Base-by-base conservation (phyloP, 2,113 vertebrate genomes). In the Hymenochirus boettgeri region DNA sequence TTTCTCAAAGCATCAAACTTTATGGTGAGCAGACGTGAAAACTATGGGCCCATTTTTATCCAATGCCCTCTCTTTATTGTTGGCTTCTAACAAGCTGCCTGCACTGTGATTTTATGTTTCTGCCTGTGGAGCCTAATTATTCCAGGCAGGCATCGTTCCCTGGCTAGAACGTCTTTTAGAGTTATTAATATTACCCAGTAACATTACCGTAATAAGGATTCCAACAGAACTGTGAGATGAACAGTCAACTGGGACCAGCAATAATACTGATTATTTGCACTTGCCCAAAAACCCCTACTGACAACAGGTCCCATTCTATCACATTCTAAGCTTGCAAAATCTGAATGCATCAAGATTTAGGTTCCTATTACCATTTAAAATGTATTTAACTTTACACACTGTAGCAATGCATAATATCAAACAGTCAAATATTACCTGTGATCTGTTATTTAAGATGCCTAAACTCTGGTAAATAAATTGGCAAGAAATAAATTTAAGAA, bases 181-280 rank as follows among this genome's bases (percentile, higher is more conserved):
- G 61, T 62, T 62, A 62, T 62, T 62, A 62, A 62, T 62, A 62
- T 62, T 37, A 53, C 48, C 35, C 23, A 8, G 48, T 35, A 42
- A 62, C 61, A 62, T 46, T 56, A 64, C 51, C 2, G 52, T 64
- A 64, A 64, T 56, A 64, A 45, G 62, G 51, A 51, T 64, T 64
- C 62, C 62, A 51, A 52, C 62, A 56, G 62, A 21, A 29, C 4
- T 35, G 54, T 37, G 51, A 64, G 39, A 18, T 55, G 24, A 52
- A 10, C 23, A 25, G 7, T 64, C 62, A 39, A 19, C 52, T 23
- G 62, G 52, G 62, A 55, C 37, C 33, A 13, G 52, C 18, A 23
- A 55, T 64, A 64, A 64, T 25, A 21, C 55, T 55, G 24, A 64
- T 31, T 53, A 64, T 64, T 52, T 55, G 37, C 62, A 64, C 45